Conservation (phyloP, 2,888 invertebrate species). For the Mythimna pallens region DNA sequence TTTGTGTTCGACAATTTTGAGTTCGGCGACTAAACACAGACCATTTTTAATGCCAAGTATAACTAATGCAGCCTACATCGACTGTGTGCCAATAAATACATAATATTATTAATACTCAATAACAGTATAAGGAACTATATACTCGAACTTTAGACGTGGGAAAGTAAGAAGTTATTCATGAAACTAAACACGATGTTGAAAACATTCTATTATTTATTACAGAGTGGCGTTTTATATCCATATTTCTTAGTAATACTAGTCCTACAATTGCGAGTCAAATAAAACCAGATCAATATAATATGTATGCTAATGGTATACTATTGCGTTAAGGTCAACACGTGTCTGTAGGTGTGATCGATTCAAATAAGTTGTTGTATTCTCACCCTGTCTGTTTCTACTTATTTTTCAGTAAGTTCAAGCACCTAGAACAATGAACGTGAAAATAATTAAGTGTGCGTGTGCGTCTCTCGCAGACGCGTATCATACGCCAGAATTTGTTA, state of each 20-base stretch:
- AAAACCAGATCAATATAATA: conserved; percentile 30
- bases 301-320: conserved; percentile 21
- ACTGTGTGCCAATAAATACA: background rate
- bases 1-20: too few species aligned
- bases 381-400: background rate
- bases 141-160: background rate
- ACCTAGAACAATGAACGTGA: conserved; percentile 4
- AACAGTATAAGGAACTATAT: background rate
- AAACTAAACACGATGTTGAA: background rate
- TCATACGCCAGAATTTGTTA: background rate
- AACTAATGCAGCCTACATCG: background rate
- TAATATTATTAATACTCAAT: background rate
- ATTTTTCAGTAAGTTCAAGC: conserved; percentile 20
- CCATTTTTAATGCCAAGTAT: background rate
- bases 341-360: conserved; percentile 12
- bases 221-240: background rate
- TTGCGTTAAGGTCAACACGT: conserved; percentile 32
- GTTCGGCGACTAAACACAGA: too few species aligned
- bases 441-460: too few species aligned
- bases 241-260: conserved; percentile 1
- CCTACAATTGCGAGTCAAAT: conserved; percentile 13
- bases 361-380: conserved; percentile 2
- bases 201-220: background rate
- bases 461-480: too few species aligned
- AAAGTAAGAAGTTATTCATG: background rate